phyloP scores from a whole-genome alignment of 2,113 vertebrate species.

The Cephalopholis sonnerati region DNA sequence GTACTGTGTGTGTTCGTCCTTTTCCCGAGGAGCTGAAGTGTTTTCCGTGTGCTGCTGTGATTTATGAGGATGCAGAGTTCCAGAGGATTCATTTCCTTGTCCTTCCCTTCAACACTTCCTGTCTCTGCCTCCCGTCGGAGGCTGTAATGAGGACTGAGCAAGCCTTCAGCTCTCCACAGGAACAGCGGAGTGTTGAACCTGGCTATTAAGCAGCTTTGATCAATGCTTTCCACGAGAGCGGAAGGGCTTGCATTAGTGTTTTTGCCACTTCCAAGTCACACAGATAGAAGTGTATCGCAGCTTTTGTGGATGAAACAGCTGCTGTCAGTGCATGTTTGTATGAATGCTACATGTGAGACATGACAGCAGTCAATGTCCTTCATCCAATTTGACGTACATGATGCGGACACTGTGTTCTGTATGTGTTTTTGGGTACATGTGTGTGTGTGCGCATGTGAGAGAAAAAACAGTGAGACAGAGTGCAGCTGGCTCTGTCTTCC shows the following conservation, averaged over 20 bases:
- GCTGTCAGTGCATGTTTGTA: background rate
- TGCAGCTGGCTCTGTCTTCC: slow-evolving; percentile 67
- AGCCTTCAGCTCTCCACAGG: slow-evolving; percentile 35
- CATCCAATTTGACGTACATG: background rate
- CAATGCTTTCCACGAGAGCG: slow-evolving; percentile 11
- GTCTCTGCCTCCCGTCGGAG: slow-evolving; percentile 48
- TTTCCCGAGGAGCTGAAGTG: background rate
- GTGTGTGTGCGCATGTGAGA: background rate
- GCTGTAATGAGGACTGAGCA: slow-evolving; percentile 52
- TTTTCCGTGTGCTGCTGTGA: slow-evolving; percentile 21
- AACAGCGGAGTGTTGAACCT: slow-evolving; percentile 41
- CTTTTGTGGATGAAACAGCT: background rate
- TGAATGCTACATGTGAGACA: background rate
- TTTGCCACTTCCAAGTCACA: slow-evolving; percentile 1
- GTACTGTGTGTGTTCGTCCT: background rate
- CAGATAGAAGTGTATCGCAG: background rate
- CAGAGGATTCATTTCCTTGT: slow-evolving; percentile 55
- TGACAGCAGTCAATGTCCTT: background rate
- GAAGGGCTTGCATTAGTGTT: slow-evolving; percentile 9
- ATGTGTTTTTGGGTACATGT: background rate
- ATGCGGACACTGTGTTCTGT: background rate
- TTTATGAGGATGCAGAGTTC: slow-evolving; percentile 47
- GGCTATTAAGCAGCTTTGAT: slow-evolving; percentile 61
- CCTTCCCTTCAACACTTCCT: slow-evolving; percentile 43
- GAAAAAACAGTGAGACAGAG: background rate